A percentile compares a stretch with the other conserved stretches of the same genome.
Conservation (phyloP, 1,140 invertebrate genomes). For the Arctopsyche grandis region DNA sequence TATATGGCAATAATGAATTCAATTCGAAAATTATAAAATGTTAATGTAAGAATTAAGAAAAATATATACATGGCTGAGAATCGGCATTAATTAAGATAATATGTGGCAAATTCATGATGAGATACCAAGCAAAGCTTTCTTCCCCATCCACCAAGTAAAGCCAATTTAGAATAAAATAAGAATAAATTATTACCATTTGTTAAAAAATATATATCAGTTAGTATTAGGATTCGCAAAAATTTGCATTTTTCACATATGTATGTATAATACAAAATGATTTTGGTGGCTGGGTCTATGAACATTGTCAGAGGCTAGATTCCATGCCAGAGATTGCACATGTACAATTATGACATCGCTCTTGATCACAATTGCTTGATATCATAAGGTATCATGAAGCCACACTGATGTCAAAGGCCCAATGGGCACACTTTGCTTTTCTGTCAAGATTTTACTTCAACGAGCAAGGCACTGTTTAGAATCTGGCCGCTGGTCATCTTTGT, state of each 20-base stretch:
- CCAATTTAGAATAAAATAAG: constrained; percentile 27
- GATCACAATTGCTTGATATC: constrained; percentile 54
- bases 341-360: constrained; percentile 44
- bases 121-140: constrained; percentile 70
- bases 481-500: constrained; percentile 53
- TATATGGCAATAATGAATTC: constrained; percentile 1
- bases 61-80: constrained; percentile 46
- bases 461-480: constrained; percentile 51
- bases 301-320: constrained; percentile 54
- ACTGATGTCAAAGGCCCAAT: constrained; percentile 37
- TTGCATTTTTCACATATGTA: neutral
- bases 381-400: constrained; percentile 52
- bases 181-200: constrained; percentile 6
- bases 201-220: constrained; percentile 36
- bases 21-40: neutral
- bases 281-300: constrained; percentile 51
- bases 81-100: constrained; percentile 30
- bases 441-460: constrained; percentile 29
- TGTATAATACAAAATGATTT: neutral
- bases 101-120: constrained; percentile 58
- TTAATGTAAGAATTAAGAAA: constrained; percentile 11
- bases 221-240: constrained; percentile 25
- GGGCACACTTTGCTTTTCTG: constrained; percentile 16
- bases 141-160: constrained; percentile 66
- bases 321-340: constrained; percentile 47